A percentile compares a stretch with the other conserved stretches of the same genome.
These are phyloP conservation scores for Peucedramus taeniatus DNA, from an alignment of 2,113 vertebrate genomes.

Conservation along the genomic window DNA sequence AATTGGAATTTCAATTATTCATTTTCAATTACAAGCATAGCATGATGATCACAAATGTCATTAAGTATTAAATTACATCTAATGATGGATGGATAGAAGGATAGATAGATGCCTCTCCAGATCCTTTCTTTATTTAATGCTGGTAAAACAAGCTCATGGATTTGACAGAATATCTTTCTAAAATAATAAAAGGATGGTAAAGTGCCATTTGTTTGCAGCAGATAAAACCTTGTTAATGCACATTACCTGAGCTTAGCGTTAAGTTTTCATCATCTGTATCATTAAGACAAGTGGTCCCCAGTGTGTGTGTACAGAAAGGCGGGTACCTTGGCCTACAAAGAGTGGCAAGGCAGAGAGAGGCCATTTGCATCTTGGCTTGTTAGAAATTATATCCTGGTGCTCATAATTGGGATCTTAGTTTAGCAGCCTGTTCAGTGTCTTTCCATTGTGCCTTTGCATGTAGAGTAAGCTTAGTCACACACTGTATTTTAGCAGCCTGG, in stretches of 20 bases:
- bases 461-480: neutral
- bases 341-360: neutral
- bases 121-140: slow-evolving; percentile 38
- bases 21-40: slow-evolving; percentile 76
- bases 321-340: neutral
- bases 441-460: rapidly evolving
- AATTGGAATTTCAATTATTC: slow-evolving; percentile 79
- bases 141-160: neutral
- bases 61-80: slow-evolving; percentile 74
- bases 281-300: neutral
- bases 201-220: neutral
- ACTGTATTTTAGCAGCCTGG: neutral
- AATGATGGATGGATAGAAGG: slow-evolving; percentile 60
- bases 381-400: neutral
- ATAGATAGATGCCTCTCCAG: slow-evolving; percentile 36
- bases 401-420: neutral
- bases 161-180: neutral
- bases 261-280: neutral
- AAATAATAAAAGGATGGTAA: neutral
- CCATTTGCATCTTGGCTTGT: neutral
- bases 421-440: neutral
- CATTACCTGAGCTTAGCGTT: neutral
- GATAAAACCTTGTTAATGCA: neutral
- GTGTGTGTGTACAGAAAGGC: neutral
- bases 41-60: slow-evolving; percentile 74